Evolutionary conservation across 1,140 invertebrate genomes (phyloP).

Genomic region (Asobara japonica): DNA sequence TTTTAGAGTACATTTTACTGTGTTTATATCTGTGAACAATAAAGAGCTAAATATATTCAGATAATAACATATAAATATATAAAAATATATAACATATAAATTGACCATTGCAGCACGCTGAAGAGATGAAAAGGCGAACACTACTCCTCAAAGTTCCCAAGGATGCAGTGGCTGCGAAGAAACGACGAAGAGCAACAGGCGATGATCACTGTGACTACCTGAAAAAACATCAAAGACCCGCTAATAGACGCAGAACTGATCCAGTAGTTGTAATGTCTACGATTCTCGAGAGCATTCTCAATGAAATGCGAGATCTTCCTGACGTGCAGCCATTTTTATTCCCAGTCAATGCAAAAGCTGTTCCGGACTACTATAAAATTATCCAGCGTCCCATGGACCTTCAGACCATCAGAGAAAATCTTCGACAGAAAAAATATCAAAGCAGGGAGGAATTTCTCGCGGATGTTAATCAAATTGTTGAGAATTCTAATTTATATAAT

Average conservation of each 20-base stretch:
- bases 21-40: too few relatives aligned
- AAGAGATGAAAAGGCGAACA: slow-evolving; percentile 82
- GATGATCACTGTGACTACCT: slow-evolving; percentile 93
- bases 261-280: slow-evolving; percentile 95
- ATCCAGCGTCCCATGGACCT: slow-evolving; percentile 96
- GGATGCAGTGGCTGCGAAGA: slow-evolving; percentile 75
- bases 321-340: slow-evolving; percentile 93
- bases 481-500: slow-evolving; percentile 95
- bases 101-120: slow-evolving; percentile 73
- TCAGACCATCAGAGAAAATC: slow-evolving; percentile 93
- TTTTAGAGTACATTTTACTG: too few relatives aligned
- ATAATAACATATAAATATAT: slow-evolving; percentile 5
- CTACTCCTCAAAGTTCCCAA: slow-evolving; percentile 87
- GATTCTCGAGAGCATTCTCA: slow-evolving; percentile 91
- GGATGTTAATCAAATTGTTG: slow-evolving; percentile 95
- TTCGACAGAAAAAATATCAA: slow-evolving; percentile 92
- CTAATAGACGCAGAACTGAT: slow-evolving; percentile 94
- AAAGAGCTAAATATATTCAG: too few relatives aligned
- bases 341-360: slow-evolving; percentile 92
- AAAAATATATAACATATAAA: slow-evolving; percentile 18
- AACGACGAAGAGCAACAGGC: slow-evolving; percentile 73
- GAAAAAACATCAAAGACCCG: slow-evolving; percentile 85
- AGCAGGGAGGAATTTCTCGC: slow-evolving; percentile 92
- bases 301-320: slow-evolving; percentile 91
- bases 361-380: slow-evolving; percentile 94